Evolutionary conservation across 1,140 invertebrate species (phyloP).

Genomic region (Phymorhynchus buccinoides): DNA sequence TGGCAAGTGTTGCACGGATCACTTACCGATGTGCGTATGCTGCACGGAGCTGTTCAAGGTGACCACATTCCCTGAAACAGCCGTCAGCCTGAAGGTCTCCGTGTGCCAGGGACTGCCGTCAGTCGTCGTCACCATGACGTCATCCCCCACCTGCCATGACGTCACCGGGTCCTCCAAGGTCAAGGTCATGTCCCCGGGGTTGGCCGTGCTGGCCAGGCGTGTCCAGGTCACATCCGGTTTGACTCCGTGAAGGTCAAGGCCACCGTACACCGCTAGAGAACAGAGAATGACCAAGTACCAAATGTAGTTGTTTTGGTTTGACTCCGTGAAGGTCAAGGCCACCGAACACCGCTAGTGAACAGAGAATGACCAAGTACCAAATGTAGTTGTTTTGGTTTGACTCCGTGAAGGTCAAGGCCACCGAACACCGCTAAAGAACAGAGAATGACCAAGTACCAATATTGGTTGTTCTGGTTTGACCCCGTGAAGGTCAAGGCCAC

Average conservation of each 20-base stretch:
- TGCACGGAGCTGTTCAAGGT: constrained; percentile 61
- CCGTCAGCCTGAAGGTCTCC: constrained; percentile 63
- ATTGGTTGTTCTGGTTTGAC: constrained; percentile 49
- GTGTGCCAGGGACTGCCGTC: constrained; percentile 63
- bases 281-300: neutral
- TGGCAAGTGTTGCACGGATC: neutral
- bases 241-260: constrained; percentile 67
- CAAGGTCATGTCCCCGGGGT: constrained; percentile 55
- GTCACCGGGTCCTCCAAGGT: constrained; percentile 55
- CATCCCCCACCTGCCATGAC: constrained; percentile 64
- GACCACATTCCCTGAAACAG: constrained; percentile 50
- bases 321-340: too few relatives aligned
- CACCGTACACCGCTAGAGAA: constrained; percentile 67
- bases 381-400: too few relatives aligned
- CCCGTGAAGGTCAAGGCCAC: constrained; percentile 69
- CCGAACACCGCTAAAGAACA: too few relatives aligned
- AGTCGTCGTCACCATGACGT: constrained; percentile 69
- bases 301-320: too few relatives aligned
- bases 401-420: too few relatives aligned
- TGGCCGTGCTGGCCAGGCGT: constrained; percentile 54
- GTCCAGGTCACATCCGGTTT: constrained; percentile 61
- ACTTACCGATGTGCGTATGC: constrained; percentile 64
- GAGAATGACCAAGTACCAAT: too few relatives aligned
- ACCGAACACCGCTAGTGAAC: too few relatives aligned
- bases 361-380: too few relatives aligned